Evolutionary conservation across 2,797 vertebrate species (phyloP).

Genomic region (Chaunax sp.): DNA sequence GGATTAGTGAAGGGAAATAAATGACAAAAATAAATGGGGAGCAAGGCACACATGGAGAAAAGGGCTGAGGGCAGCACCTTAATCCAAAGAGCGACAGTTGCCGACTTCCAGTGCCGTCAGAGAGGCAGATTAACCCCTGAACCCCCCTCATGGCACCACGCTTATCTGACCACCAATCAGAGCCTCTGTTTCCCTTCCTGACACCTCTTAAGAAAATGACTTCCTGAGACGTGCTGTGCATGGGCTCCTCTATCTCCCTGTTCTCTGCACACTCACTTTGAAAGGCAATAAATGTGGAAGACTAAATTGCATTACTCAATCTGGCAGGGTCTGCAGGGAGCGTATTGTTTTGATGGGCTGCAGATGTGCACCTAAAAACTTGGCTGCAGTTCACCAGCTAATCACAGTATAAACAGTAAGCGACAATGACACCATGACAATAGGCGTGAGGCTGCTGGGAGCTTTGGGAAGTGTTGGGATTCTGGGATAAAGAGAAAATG

Average conservation of each 20-base stretch:
- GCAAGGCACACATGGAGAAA: constrained; percentile 37
- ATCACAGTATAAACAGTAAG: constrained; percentile 67
- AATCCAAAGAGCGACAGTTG: constrained; percentile 61
- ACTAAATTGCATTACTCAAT: constrained; percentile 80
- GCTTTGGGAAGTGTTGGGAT: constrained; percentile 16
- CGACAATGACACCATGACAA: constrained; percentile 71
- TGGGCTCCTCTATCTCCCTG: constrained; percentile 39
- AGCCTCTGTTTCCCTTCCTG: constrained; percentile 47
- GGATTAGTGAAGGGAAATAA: constrained; percentile 50
- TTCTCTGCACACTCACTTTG: constrained; percentile 63
- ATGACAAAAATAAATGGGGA: constrained; percentile 51
- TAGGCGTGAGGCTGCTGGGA: constrained; percentile 36
- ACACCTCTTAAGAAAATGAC: constrained; percentile 82
- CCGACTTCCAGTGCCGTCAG: constrained; percentile 60
- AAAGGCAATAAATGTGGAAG: constrained; percentile 75
- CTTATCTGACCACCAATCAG: constrained; percentile 79
- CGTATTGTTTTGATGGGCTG: constrained; percentile 77
- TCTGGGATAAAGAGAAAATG: constrained; percentile 42
- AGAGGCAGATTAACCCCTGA: constrained; percentile 81
- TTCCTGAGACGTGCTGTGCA: constrained; percentile 45
- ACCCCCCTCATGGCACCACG: constrained; percentile 39
- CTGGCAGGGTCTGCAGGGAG: constrained; percentile 69
- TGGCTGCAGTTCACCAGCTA: constrained; percentile 64
- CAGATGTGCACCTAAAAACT: constrained; percentile 79
- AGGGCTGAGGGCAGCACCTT: constrained; percentile 42